Base-by-base conservation (phyloP, 2,797 vertebrate species). In the Sebastes baramenuke region DNA sequence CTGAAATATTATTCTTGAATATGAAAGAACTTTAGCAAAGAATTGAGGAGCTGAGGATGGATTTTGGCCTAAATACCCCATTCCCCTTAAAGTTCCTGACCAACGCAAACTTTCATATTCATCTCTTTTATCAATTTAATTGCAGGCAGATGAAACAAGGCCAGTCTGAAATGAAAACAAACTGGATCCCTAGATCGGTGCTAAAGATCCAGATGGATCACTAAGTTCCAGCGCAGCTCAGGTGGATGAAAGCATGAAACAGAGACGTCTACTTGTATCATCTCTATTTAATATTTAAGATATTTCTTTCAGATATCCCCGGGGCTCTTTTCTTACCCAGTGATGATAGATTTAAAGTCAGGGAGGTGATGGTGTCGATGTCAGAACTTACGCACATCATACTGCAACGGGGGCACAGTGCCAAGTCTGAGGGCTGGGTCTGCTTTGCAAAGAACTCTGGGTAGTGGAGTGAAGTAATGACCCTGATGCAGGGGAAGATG, bases 131-230 rank as follows among this genome's bases (percentile, higher is more conserved):
- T 61, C 2, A 36, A n/a, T 34, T 25, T 36, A 11, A 30, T 52
- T 16, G 20, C 30, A 24, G 67, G 34, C 29, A 13, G 55, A 55
- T 70, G n/a, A 67, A 76, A 73, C 20, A 76, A 52, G 54, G 24
- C 54, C 64, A 27, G 72, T 72, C 38, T 86, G 78, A 92, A 91
- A 90, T 91, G 86, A 91, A 94, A 94, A 90, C 89, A 91, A 92
- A 90, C 88, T 80, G 87, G 87, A 90, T 92, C 90, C 82, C 34
- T 24, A 72, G 84, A 87, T 80, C 24, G 6, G 58, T 59, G 75
- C 65, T 34, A 20, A 22, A 74, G 80, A 84, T 82, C 81, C 79
- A 86, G 80, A 84, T 42, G 68, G 83, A 89, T 86, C 77, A 3
- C 66, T 49, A 49, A 14, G 32, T 27, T 60, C 79, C 74, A 76